These are phyloP conservation scores for Daktulosphaira vitifoliae DNA, from an alignment of 1,140 invertebrate genomes.

Conservation along the genomic window DNA sequence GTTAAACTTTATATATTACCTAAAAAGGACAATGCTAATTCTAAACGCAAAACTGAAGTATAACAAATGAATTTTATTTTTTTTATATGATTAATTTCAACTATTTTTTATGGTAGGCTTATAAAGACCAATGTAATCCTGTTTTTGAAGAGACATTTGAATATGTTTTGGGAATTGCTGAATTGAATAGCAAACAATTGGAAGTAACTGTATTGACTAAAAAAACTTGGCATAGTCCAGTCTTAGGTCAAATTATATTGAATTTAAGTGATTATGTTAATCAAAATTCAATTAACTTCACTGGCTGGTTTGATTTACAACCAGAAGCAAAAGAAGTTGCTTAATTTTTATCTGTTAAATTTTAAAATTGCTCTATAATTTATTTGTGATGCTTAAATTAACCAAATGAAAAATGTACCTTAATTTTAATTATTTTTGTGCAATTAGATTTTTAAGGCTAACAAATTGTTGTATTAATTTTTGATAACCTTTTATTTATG, in stretches of 20 bases:
- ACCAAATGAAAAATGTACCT: no score
- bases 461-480: no score
- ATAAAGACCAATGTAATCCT: slow-evolving; percentile 85
- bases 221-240: slow-evolving; percentile 66
- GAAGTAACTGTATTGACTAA: slow-evolving; percentile 76
- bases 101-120: slow-evolving; percentile 45
- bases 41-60: slow-evolving; percentile 80
- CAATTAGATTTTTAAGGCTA: no score
- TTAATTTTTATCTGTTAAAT: no score
- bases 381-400: no score
- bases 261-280: slow-evolving; percentile 35
- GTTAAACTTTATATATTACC: slow-evolving; percentile 87
- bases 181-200: slow-evolving; percentile 60
- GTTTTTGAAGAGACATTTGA: slow-evolving; percentile 85
- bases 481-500: no score
- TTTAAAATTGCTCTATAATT: no score
- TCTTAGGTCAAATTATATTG: slow-evolving; percentile 63
- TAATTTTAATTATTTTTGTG: no score
- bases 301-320: slow-evolving; percentile 26
- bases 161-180: slow-evolving; percentile 66
- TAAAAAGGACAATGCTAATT: slow-evolving; percentile 66
- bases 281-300: background rate
- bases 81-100: background rate
- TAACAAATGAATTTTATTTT: slow-evolving; percentile 35
- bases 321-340: slow-evolving; percentile 7